Base-by-base conservation (phyloP, 2,797 vertebrate genomes). In the Poliocrania exsul region DNA sequence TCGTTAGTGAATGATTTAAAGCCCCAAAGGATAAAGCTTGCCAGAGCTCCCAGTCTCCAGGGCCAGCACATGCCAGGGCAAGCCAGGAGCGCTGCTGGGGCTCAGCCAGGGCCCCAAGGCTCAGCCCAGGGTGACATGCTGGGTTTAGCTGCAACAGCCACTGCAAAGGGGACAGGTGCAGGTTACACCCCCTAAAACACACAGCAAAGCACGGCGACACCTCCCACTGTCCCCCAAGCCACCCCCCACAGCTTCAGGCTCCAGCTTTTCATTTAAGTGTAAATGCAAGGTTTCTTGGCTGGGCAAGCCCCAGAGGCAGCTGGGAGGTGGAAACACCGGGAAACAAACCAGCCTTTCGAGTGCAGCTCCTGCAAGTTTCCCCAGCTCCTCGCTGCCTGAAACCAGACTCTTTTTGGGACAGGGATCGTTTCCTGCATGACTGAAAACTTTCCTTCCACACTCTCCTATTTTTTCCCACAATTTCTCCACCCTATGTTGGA, bases 251-350 rank as follows among this genome's bases (percentile, higher is more conserved):
- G 65, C 54, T 81, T 38, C 74, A 84, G 78, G 38, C 56, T 81
- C 2, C 1, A 58, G 37, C 23, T 40, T 75, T 86, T 64, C 44
- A 23, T 37, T 60, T 28, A 26, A 50, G 69, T 13, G 7, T 13
- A 65, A 62, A 80, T 15, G 17, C 14, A 29, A 69, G 25, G 64
- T 58, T 29, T n/a, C 40, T 77, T 26, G 2, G 10, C 78, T 24
- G 18, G 49, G 64, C 47, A 33, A 71, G 61, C 46, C 37, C 50
- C 5, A 3, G 31, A 21, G 18, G 47, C 64, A 70, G 49, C 49
- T 26, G 0, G 66, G 83, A 37, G 1, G 0, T 9, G 16, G 72
- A 73, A 80, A 70, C 0, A 0, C 57, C 3, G 1, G 23, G 31
- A 92, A 37, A 87, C 1, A 4, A 85, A 88, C 44, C 72, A 81